Conservation (phyloP, 2,113 vertebrate species). For the Tympanuchus pallidicinctus region DNA sequence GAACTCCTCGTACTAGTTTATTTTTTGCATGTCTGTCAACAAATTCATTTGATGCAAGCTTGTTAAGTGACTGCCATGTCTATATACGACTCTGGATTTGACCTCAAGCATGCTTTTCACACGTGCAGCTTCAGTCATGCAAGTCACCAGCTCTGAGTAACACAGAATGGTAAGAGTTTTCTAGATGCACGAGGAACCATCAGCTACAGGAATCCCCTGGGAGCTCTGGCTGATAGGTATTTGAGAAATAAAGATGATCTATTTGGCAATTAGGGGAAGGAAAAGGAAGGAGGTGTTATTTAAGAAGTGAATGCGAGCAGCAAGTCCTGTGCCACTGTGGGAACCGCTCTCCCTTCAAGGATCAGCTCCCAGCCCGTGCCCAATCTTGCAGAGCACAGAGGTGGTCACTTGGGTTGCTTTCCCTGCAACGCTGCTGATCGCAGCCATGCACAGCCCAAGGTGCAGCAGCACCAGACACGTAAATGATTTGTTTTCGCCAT, state of each 20-base stretch:
- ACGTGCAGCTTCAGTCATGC: rapidly evolving
- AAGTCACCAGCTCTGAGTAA: background rate
- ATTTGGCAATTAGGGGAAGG: background rate
- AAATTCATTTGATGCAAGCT: background rate
- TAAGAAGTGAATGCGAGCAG: rapidly evolving
- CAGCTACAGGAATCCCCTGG: background rate
- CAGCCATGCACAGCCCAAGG: background rate
- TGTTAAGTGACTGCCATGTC: rapidly evolving
- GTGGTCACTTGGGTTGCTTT: background rate
- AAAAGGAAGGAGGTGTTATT: background rate
- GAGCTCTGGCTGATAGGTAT: background rate
- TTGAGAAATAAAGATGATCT: too few relatives aligned
- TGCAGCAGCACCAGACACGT: background rate
- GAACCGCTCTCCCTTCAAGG: background rate
- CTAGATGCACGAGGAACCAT: rapidly evolving
- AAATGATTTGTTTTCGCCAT: background rate
- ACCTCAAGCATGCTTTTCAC: background rate
- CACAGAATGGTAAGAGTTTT: background rate
- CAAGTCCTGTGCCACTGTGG: rapidly evolving
- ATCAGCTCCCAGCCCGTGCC: background rate
- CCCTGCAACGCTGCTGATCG: background rate
- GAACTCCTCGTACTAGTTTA: rapidly evolving
- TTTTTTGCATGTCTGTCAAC: background rate
- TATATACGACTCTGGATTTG: background rate
- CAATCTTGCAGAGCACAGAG: background rate